Evolutionary conservation across 30 jellyfish, hydroid and myxozoan species (phyloP).

Genomic region (Hydra vulgaris): DNA sequence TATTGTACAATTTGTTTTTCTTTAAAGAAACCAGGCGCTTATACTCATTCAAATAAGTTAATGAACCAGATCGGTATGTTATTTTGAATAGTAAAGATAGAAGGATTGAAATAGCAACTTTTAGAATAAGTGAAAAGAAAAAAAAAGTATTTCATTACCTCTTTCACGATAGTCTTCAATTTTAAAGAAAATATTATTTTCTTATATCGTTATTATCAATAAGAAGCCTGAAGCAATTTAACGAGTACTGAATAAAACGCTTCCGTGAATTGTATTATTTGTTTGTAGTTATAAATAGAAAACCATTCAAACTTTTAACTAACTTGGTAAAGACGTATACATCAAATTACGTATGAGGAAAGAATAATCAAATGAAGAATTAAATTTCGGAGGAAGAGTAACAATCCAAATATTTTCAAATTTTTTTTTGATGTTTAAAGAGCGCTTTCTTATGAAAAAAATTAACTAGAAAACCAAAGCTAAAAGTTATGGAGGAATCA

Average conservation of each 20-base stretch:
- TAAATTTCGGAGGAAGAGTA: background rate
- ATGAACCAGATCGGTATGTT: conserved; percentile 9
- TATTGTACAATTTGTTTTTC: background rate
- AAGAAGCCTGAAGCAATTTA: background rate
- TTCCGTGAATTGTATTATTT: background rate
- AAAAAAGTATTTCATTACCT: background rate
- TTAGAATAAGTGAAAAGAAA: background rate
- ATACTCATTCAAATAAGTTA: conserved; percentile 6
- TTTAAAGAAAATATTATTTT: too few species aligned
- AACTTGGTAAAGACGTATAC: background rate
- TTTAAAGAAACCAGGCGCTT: conserved; percentile 4
- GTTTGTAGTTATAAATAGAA: background rate
- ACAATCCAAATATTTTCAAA: background rate
- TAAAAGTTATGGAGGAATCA: background rate
- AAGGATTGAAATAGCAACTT: background rate
- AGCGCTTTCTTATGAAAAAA: background rate
- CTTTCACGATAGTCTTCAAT: background rate
- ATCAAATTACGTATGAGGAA: background rate
- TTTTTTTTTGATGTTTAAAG: too few species aligned
- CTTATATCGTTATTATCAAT: too few species aligned
- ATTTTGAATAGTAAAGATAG: background rate
- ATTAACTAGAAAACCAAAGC: too few species aligned
- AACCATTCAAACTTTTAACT: background rate
- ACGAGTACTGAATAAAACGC: background rate
- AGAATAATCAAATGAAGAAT: background rate